Percentiles rank a stretch among this genome's conserved stretches.
These are phyloP conservation scores for Linepithema humile DNA, from an alignment of 1,140 invertebrate genomes.

Conservation along the genomic window DNA sequence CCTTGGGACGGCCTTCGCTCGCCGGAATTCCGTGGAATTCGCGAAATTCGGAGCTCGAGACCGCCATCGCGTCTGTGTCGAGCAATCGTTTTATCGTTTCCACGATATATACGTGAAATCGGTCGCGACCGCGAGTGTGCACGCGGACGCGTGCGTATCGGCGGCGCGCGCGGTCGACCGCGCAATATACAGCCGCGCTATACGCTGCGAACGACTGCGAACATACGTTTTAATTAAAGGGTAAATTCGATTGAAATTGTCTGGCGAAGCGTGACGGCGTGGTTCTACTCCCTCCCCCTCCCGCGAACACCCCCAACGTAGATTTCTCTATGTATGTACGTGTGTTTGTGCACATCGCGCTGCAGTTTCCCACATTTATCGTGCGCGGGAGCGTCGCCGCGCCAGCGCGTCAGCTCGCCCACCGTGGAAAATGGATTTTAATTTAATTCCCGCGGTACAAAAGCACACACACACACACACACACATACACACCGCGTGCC, in stretches of 20 bases:
- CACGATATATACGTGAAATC: slow-evolving; percentile 5
- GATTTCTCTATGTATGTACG: not conserved
- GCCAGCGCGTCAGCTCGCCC: slow-evolving; percentile 42
- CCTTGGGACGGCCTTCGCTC: slow-evolving; percentile 32
- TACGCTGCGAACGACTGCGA: slow-evolving; percentile 14
- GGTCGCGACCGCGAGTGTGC: not conserved
- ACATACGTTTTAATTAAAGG: slow-evolving; percentile 59
- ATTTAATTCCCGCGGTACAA: slow-evolving; percentile 62
- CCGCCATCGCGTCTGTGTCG: too few species aligned
- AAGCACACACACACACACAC: slow-evolving; percentile 26
- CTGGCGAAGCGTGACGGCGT: slow-evolving; percentile 50
- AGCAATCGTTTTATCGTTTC: slow-evolving; percentile 9
- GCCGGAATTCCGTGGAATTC: slow-evolving; percentile 20
- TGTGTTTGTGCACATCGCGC: not conserved
- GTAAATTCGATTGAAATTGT: slow-evolving; percentile 63
- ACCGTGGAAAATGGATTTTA: slow-evolving; percentile 64
- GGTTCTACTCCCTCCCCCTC: not conserved
- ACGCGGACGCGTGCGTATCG: not conserved
- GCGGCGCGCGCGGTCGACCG: not conserved
- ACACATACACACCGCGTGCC: not conserved
- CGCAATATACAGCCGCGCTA: not conserved
- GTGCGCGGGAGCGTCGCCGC: slow-evolving; percentile 4
- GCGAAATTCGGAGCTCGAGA: not conserved
- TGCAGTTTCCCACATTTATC: not conserved
- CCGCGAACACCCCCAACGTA: not conserved